phyloP scores from a whole-genome alignment of 2,888 invertebrate species.

The Glyphotaelius pellucidus region DNA sequence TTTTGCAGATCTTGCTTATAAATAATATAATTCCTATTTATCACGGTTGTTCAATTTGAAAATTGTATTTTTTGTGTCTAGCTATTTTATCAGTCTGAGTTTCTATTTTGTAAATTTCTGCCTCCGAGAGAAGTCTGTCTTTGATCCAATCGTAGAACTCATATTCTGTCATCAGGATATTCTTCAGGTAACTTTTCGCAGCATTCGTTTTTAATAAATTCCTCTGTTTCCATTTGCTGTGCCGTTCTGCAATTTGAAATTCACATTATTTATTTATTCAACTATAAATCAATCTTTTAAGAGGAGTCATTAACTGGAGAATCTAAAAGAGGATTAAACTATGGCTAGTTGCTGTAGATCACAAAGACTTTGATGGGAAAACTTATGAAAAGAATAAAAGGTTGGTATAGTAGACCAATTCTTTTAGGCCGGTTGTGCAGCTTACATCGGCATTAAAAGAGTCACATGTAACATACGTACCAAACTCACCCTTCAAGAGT shows the following conservation, averaged over 20 bases:
- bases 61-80: slow-evolving; percentile 42
- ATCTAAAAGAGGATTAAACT: too few species aligned
- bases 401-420: too few species aligned
- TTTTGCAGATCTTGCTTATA: background rate
- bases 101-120: slow-evolving; percentile 32
- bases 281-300: background rate
- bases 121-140: slow-evolving; percentile 72
- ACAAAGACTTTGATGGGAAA: too few species aligned
- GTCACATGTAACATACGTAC: too few species aligned
- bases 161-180: slow-evolving; percentile 74
- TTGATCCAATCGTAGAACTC: slow-evolving; percentile 79
- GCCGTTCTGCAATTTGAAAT: slow-evolving; percentile 70
- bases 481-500: too few species aligned
- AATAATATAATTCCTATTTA: background rate
- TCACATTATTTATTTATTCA: background rate
- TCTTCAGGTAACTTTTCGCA: slow-evolving; percentile 68
- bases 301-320: too few species aligned
- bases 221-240: slow-evolving; percentile 70
- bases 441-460: too few species aligned
- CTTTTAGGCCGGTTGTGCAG: too few species aligned
- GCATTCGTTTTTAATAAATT: slow-evolving; percentile 66
- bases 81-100: background rate
- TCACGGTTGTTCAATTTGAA: slow-evolving; percentile 57
- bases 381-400: too few species aligned
- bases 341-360: too few species aligned